Base-by-base conservation (phyloP, 1,140 invertebrate species). In the Chionoecetes opilio region DNA sequence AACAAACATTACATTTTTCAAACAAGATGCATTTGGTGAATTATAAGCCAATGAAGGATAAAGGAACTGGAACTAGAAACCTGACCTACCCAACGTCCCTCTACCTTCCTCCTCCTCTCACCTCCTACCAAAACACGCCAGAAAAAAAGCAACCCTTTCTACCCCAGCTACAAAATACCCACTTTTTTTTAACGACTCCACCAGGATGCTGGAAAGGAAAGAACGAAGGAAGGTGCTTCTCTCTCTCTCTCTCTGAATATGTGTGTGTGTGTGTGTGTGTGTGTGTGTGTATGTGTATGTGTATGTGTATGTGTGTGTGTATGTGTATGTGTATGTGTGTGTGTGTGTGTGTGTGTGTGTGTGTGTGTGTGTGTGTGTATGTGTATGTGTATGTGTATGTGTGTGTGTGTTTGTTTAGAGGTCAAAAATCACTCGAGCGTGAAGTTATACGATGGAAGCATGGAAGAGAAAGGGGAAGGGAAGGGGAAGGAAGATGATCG, bases 21-120 rank as follows among this genome's bases (percentile, higher is more conserved):
- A n/a, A n/a, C n/a, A n/a, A n/a, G n/a, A n/a, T n/a, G n/a, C n/a
- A n/a, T n/a, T n/a, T n/a, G n/a, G n/a, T n/a, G n/a, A n/a, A n/a
- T n/a, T n/a, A n/a, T n/a, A n/a, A n/a, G n/a, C 35, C 31, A 35
- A 29, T 37, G 29, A 9, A 37, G n/a, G 82, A n/a, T 34, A 32
- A 26, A 37, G 46, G 46, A 9, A 53, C 46, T 9, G 32, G 38
- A 6, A n/a, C 1, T 46, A n/a, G 31, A 32, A 75, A n/a, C 38
- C 90, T 53, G 53, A n/a, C 90, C 53, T n/a, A 26, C 90, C 90
- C 90, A 29, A 35, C 14, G 38, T 29, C 26, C 90, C 34, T 75
- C 90, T 75, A 37, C 90, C 53, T 75, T 91, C 90, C 53, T 91
- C 38, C 53, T 53, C 29, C 90, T 91, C 90, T 46, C 89, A 41